Percentiles rank a stretch among this genome's conserved stretches.
These are phyloP conservation scores for Clinocottus analis DNA, from an alignment of 2,113 vertebrate species.

Conservation along the genomic window DNA sequence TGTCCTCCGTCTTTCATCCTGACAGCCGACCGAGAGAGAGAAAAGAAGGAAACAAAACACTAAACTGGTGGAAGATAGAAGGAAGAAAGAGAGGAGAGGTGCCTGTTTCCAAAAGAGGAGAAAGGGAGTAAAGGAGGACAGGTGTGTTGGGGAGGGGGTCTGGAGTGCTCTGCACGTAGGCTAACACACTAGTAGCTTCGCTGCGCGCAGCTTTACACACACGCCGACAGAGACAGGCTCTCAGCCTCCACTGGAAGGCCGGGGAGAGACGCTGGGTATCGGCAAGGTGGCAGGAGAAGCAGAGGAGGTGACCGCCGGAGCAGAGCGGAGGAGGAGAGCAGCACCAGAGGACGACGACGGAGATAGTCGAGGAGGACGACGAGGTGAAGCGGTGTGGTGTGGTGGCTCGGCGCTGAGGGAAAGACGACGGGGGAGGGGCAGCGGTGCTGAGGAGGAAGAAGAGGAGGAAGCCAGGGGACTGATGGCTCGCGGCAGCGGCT, in stretches of 20 bases:
- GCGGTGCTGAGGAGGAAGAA: conserved; percentile 55
- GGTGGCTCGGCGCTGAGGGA: conserved; percentile 64
- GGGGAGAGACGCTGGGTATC: conserved; percentile 40
- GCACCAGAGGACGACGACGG: conserved; percentile 29
- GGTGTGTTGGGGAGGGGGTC: not conserved
- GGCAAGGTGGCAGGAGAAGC: conserved; percentile 79
- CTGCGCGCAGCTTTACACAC: conserved; percentile 20
- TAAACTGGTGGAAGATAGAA: conserved; percentile 20
- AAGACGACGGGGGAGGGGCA: conserved; percentile 50
- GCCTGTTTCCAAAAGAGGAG: conserved; percentile 41
- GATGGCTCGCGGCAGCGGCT: conserved; percentile 84
- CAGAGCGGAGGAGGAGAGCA: conserved; percentile 50
- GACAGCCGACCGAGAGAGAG: conserved; percentile 55
- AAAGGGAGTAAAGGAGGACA: conserved; percentile 27
- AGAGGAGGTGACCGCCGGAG: conserved; percentile 45
- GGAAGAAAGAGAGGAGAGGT: conserved; percentile 47
- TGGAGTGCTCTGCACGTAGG: conserved; percentile 34
- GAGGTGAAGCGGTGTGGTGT: conserved; percentile 67
- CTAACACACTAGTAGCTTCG: conserved; percentile 35
- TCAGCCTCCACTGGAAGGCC: conserved; percentile 67
- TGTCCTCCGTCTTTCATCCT: conserved; percentile 42
- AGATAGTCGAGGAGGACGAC: conserved; percentile 28
- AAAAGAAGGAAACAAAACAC: conserved; percentile 5
- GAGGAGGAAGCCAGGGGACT: conserved; percentile 56
- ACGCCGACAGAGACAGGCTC: conserved; percentile 37